Evolutionary conservation across 2,888 invertebrate genomes (phyloP).

Genomic region (Augiades crinisus): DNA sequence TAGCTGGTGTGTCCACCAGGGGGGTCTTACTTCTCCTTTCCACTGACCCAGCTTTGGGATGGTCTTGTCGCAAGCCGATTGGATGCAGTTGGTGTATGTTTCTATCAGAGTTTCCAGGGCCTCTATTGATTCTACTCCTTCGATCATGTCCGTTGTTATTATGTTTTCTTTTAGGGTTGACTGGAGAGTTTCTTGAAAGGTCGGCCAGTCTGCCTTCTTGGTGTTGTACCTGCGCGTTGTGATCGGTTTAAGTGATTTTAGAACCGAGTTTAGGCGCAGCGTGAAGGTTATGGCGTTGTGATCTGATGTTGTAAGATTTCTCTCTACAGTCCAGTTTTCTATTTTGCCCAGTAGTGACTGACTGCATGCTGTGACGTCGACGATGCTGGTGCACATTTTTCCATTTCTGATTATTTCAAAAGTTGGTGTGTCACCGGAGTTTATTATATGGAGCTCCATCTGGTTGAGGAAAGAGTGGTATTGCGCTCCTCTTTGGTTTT

Average conservation of each 20-base stretch:
- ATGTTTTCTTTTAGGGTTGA: not conserved
- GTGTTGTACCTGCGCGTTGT: conserved; percentile 33
- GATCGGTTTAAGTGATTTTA: not conserved
- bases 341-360: conserved; percentile 28
- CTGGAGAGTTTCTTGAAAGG: conserved; percentile 5
- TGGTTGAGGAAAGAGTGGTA: not conserved
- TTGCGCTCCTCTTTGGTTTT: not conserved
- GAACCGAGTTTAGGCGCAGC: conserved; percentile 3
- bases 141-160: conserved; percentile 5
- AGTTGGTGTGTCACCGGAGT: not conserved
- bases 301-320: conserved; percentile 30
- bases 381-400: not conserved
- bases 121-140: not conserved
- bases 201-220: conserved; percentile 30
- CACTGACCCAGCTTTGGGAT: conserved; percentile 13
- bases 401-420: not conserved
- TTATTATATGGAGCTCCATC: not conserved
- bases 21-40: not conserved
- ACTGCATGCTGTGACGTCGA: not conserved
- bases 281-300: conserved; percentile 35
- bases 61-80: not conserved
- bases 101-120: not conserved
- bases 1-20: not conserved
- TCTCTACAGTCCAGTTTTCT: conserved; percentile 30
- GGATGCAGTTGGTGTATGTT: not conserved